Base-by-base conservation (phyloP, 2,888 invertebrate genomes). In the Zygothrica quintamaculata region DNA sequence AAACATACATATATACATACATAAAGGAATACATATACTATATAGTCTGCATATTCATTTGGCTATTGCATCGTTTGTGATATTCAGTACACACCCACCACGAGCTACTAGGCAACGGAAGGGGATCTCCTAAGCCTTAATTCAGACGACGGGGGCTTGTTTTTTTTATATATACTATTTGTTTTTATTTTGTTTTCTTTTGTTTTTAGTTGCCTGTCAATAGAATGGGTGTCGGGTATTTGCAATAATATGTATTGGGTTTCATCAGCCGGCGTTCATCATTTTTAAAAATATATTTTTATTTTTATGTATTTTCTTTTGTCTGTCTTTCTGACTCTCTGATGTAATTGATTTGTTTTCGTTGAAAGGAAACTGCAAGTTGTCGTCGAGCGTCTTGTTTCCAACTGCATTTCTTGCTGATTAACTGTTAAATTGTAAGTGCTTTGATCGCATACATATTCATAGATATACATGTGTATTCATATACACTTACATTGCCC, bases 271-370 rank as follows among this genome's bases (percentile, higher is more conserved):
- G 39, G 57, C 37, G 13, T 58, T 36, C 13, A 13, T 34, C 15
- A 34, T 25, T 57, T 72, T 40, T 36, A 26, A 13, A 6, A 7
- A 4, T 43, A 36, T 42, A 46, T 47, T 53, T 57, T 34, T 60
- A 52, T 34, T 47, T 51, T 13, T 33, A 53, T 72, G n/a, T n/a
- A n/a, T n/a, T n/a, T n/a, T n/a, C n/a, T 56, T 52, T 43, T 31
- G 57, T 64, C 65, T 62, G 55, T 59, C 56, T 65, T 46, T 11
- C 29, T 29, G 42, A n/a, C n/a, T n/a, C n/a, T n/a, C 13, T 13
- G 16, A n/a, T n/a, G 15, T 39, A 69, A 85, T 68, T 65, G 65
- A 79, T 78, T 72, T 77, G 76, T 73, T 78, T 64, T 60, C 36
- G 31, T 13, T 55, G 51, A 29, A 26, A 46, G 15, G 44, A 44